Conservation (phyloP, 1,140 invertebrate species). For the Drosophila hydei region DNA sequence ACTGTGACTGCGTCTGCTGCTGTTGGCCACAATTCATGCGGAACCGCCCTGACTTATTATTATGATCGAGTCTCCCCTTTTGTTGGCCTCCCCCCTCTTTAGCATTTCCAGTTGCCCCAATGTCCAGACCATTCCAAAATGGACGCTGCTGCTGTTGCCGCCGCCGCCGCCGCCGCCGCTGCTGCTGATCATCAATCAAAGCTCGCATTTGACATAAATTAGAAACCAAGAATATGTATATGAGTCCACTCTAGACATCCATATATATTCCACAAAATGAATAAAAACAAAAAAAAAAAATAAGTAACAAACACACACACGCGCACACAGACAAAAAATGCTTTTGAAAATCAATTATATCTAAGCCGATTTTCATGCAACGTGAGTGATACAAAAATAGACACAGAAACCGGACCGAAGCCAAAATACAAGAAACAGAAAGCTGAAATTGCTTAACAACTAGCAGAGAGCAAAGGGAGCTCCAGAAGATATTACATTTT, state of each 20-base stretch:
- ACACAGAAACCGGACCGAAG: conserved; percentile 16
- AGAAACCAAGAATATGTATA: conserved; percentile 75
- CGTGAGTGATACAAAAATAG: conserved; percentile 23
- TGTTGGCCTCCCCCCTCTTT: not conserved
- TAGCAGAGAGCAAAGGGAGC: conserved; percentile 18
- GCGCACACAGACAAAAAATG: conserved; percentile 15
- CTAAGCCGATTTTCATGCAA: conserved; percentile 74
- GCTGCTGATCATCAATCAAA: conserved; percentile 74
- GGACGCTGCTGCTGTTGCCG: conserved; percentile 1
- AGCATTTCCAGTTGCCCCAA: conserved; percentile 5
- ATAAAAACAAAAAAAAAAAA: not conserved
- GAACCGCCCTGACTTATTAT: conserved; percentile 72
- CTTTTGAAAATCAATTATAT: conserved; percentile 68
- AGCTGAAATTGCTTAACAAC: conserved; percentile 37
- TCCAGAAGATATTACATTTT: conserved; percentile 32
- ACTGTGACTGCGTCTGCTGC: conserved; percentile 11
- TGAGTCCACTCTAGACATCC: conserved; percentile 3
- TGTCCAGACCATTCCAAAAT: conserved; percentile 2
- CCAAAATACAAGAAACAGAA: conserved; percentile 32
- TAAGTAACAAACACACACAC: not conserved
- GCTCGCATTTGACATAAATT: conserved; percentile 78
- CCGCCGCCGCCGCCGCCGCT: not conserved
- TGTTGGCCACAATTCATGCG: conserved; percentile 31
- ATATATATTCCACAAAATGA: conserved; percentile 1
- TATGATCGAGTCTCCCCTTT: conserved; percentile 39